Evolutionary conservation across 2,113 vertebrate genomes (phyloP).

Genomic region (Glaucomys volans): DNA sequence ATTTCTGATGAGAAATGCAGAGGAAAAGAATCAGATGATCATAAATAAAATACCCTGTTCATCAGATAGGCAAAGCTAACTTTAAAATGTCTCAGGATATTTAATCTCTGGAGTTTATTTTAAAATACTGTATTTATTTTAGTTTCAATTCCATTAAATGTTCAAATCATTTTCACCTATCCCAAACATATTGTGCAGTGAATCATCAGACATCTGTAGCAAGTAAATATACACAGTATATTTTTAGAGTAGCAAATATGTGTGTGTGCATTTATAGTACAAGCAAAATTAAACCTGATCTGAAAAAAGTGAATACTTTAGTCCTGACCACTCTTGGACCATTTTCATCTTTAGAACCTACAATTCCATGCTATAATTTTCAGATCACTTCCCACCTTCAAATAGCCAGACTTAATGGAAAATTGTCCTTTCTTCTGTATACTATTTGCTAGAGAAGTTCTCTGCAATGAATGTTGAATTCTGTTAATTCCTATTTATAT

Average conservation of each 20-base stretch:
- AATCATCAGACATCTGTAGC: conserved; percentile 75
- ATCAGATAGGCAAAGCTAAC: not conserved
- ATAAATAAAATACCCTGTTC: not conserved
- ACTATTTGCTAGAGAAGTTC: conserved; percentile 30
- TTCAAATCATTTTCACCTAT: conserved; percentile 71
- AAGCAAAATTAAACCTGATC: conserved; percentile 61
- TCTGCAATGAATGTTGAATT: conserved; percentile 62
- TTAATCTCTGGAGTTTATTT: conserved; percentile 59
- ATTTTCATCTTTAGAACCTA: conserved; percentile 57
- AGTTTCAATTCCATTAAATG: conserved; percentile 51
- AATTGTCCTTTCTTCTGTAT: conserved; percentile 58
- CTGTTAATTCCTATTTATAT: conserved; percentile 67
- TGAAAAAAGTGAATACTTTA: not conserved
- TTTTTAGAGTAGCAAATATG: conserved; percentile 70
- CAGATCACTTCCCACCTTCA: conserved; percentile 45
- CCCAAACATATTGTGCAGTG: conserved; percentile 51
- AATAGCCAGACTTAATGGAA: conserved; percentile 61
- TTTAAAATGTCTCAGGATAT: conserved; percentile 50
- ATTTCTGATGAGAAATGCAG: conserved; percentile 13
- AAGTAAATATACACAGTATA: conserved; percentile 70
- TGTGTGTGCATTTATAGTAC: conserved; percentile 42
- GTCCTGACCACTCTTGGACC: conserved; percentile 12
- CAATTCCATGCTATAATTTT: conserved; percentile 36
- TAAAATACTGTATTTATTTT: conserved; percentile 69
- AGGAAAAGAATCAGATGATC: not conserved